A percentile compares a stretch with the other conserved stretches of the same genome.
phyloP scores from a whole-genome alignment of 1,140 invertebrate genomes.

The Platorchestia sp. region DNA sequence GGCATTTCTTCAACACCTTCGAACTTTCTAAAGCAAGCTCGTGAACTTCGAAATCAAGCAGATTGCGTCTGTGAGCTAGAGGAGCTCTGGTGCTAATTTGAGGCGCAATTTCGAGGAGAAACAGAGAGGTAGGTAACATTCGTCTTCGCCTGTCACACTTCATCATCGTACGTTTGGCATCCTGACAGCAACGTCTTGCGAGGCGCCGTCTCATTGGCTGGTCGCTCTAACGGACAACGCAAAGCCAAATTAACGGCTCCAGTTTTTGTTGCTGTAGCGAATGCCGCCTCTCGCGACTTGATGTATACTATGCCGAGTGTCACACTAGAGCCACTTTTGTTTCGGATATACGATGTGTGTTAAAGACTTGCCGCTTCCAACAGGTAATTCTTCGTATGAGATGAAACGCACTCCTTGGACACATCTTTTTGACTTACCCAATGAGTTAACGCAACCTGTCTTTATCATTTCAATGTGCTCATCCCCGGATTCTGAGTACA shows the following conservation, averaged over 20 bases:
- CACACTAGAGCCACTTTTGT: not conserved
- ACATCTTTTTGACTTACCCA: too few relatives aligned
- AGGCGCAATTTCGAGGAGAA: not conserved
- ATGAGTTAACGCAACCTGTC: too few relatives aligned
- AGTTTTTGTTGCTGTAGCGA: not conserved
- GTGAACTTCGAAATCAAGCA: not conserved
- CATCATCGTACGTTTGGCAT: conserved; percentile 6
- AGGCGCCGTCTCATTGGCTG: not conserved
- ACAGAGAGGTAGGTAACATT: not conserved
- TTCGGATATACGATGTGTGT: not conserved
- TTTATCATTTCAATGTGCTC: too few relatives aligned
- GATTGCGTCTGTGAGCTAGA: not conserved
- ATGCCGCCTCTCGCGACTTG: not conserved
- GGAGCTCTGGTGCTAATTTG: not conserved
- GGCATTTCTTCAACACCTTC: too few relatives aligned
- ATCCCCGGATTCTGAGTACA: too few relatives aligned
- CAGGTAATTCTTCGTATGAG: too few relatives aligned
- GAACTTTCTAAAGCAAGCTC: not conserved
- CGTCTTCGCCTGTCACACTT: not conserved
- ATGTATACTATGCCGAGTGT: not conserved
- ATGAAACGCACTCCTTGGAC: too few relatives aligned
- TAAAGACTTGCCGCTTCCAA: too few relatives aligned
- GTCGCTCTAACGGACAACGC: not conserved
- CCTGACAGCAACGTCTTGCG: not conserved
- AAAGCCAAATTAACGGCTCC: not conserved